Evolutionary conservation across 2,888 invertebrate genomes (phyloP).

Genomic region (Andrena praecox): DNA sequence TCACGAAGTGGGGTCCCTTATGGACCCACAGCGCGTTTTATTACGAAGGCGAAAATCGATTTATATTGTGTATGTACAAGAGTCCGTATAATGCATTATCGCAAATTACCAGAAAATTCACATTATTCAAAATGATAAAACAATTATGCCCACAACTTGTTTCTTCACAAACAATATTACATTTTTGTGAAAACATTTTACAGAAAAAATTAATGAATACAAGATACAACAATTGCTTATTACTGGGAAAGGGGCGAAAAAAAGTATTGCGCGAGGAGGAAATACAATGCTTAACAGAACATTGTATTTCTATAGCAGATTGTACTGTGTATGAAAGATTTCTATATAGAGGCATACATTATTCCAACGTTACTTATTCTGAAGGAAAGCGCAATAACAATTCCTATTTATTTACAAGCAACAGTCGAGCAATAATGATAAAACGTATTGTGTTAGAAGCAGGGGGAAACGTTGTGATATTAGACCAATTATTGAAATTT

Average conservation of each 20-base stretch:
- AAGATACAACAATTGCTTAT: conserved; percentile 15
- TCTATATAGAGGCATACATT: conserved; percentile 8
- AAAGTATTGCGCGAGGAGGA: conserved; percentile 18
- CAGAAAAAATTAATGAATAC: conserved; percentile 20
- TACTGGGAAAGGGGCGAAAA: conserved; percentile 10
- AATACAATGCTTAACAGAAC: conserved; percentile 10
- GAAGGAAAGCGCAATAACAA: conserved; percentile 20
- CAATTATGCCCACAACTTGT: conserved; percentile 18
- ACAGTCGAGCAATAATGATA: conserved; percentile 6
- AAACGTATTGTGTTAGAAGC: conserved; percentile 25
- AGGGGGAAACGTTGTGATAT: conserved; percentile 7
- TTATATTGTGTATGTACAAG: conserved; percentile 23
- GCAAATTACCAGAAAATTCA: conserved; percentile 26
- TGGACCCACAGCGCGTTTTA: conserved; percentile 32
- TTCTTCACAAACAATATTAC: conserved; percentile 10
- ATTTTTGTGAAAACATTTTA: conserved; percentile 26
- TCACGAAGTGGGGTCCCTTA: conserved; percentile 29
- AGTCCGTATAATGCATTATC: conserved; percentile 25
- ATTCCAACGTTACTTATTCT: conserved; percentile 6
- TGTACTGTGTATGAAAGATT: conserved; percentile 17
- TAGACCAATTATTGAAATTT: conserved; percentile 18
- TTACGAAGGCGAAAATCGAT: conserved; percentile 30
- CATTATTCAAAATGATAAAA: conserved; percentile 21
- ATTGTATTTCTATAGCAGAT: conserved; percentile 10
- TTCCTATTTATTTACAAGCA: conserved; percentile 21